Conservation (phyloP, 2,113 vertebrate species). For the Mormyrus lacerda region DNA sequence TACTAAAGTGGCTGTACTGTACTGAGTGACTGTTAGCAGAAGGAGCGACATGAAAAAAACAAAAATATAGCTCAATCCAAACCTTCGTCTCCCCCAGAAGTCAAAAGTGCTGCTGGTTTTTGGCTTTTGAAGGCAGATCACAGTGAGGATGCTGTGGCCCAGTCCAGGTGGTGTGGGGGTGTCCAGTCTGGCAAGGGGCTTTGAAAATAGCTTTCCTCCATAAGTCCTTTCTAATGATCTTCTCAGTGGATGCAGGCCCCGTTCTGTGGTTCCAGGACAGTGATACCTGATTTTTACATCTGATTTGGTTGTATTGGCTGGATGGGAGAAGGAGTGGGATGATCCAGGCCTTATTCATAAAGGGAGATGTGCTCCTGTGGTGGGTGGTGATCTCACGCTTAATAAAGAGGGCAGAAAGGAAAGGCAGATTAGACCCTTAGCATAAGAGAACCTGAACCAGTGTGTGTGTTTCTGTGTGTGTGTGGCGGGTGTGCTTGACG, state of each 20-base stretch:
- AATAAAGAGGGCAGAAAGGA: background rate
- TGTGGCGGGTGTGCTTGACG: background rate
- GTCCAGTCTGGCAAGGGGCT: background rate
- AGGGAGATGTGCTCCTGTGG: background rate
- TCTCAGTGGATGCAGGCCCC: background rate
- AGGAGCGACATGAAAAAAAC: background rate
- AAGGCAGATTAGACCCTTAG: background rate
- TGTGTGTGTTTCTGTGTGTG: background rate
- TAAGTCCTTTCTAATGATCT: slow-evolving; percentile 13
- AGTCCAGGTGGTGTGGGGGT: background rate
- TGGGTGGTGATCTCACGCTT: background rate
- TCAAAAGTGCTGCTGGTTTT: background rate
- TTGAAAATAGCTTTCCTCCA: background rate
- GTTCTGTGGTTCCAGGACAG: background rate
- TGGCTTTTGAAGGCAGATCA: background rate
- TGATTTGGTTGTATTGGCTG: background rate
- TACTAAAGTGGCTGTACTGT: background rate
- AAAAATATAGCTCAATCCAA: background rate
- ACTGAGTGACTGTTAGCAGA: background rate
- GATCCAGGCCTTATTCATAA: background rate
- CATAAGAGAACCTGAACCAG: background rate
- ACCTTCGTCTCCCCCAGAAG: background rate
- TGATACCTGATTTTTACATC: background rate
- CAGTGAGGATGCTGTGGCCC: background rate
- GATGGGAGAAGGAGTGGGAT: background rate